Evolutionary conservation across 2,797 vertebrate species (phyloP), one percentile per base, ranked within the genome.

Genomic region (Salmo trutta): DNA sequence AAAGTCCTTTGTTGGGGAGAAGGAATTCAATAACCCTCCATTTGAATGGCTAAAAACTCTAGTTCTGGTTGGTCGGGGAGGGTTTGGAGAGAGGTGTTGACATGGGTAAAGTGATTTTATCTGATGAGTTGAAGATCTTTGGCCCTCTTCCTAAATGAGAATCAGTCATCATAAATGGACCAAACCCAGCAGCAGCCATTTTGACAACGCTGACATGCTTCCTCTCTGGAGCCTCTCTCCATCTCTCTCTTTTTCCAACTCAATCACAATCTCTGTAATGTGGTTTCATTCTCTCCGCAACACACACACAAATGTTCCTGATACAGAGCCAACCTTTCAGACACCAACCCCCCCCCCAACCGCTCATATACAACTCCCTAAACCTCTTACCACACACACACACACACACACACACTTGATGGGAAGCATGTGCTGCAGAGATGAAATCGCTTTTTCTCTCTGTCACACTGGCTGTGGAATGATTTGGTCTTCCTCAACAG

Each of bases 391-490:
- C 77, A 73, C 69, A 54, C 41, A 72, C 24, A 52, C 74, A 75
- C 74, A 75, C 62, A 75, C 74, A 67, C 41, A 67, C 47, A 69
- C 27, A 83, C 70, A 41, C 75, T 83, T 87, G 87, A 89, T 88
- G 81, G 82, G 84, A 90, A 87, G 84, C 88, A 91, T 89, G 88
- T 91, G 89, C 77, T 79, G 71, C 75, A 80, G 82, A 82, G 82
- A 85, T 79, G 81, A 74, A 79, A 83, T 84, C 65, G 75, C 76
- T 71, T 83, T 86, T 82, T 80, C 81, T 87, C 41, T 12, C 82
- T 68, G 76, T 83, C 82, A 84, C 78, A 76, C 53, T 76, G 82
- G 79, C 14, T 53, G 52, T 73, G 41, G 68, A 76, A 71, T 77
- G 47, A n/a, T 24, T 52, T 15, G 10, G 41, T 47, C 41, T 47